A percentile compares a stretch with the other conserved stretches of the same genome.
Conservation (phyloP, 23 tunicate genomes). For the Halocynthia aurantium region DNA sequence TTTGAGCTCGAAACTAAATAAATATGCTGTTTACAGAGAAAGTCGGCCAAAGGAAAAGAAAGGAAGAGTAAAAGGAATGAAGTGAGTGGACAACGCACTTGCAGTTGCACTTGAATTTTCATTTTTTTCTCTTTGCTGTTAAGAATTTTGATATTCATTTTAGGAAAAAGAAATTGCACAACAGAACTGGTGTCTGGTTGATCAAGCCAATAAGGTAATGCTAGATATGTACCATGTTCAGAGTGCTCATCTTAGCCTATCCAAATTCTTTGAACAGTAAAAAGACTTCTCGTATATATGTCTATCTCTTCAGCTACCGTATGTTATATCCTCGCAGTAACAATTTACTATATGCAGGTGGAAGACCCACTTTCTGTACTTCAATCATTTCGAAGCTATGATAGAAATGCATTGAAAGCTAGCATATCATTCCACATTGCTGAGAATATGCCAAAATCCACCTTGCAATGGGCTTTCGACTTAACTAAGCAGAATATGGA, state of each 20-base stretch:
- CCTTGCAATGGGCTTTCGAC: conserved; percentile 53
- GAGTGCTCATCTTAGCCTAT: neutral
- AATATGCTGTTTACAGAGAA: neutral
- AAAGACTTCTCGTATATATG: neutral
- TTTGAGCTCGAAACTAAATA: no score
- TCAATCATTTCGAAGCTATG: conserved; percentile 55
- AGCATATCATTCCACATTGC: conserved; percentile 24
- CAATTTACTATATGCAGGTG: neutral
- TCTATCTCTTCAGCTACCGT: neutral
- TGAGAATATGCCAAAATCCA: conserved; percentile 18
- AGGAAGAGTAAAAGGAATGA: neutral
- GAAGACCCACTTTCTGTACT: conserved; percentile 42
- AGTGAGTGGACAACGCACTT: neutral
- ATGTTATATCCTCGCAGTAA: neutral
- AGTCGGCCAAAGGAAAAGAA: conserved; percentile 10
- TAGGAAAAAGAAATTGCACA: conserved; percentile 6
- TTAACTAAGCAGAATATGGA: conserved; percentile 67
- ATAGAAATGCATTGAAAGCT: conserved; percentile 32
- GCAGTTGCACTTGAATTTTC: no score
- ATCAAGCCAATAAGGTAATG: conserved; percentile 10
- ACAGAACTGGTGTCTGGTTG: neutral
- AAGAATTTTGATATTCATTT: neutral
- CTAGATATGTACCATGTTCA: neutral
- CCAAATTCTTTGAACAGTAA: neutral
- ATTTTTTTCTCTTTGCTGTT: neutral